phyloP scores from a whole-genome alignment of 2,797 vertebrate species.

The Epinephelus malabaricus region DNA sequence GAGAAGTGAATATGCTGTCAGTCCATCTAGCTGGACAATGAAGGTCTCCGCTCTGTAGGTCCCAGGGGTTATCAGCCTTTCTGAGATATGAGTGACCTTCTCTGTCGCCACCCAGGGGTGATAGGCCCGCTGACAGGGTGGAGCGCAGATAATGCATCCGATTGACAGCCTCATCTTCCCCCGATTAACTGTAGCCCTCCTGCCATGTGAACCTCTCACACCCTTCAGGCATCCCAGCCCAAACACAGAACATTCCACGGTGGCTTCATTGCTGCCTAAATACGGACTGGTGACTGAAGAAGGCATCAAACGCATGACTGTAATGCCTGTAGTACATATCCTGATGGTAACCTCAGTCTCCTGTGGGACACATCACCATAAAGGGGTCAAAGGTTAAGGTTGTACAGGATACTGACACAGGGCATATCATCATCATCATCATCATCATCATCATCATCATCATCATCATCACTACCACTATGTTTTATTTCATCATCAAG shows the following conservation, averaged over 20 bases:
- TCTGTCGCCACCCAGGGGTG: constrained; percentile 81
- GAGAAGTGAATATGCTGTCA: constrained; percentile 39
- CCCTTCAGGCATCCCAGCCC: constrained; percentile 20
- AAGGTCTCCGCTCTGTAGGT: constrained; percentile 59
- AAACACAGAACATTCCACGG: constrained; percentile 55
- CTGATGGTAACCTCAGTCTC: not conserved
- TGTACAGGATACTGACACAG: not conserved
- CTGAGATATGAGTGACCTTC: constrained; percentile 79
- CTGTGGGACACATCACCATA: not conserved
- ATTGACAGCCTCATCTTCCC: constrained; percentile 72
- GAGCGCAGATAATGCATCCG: constrained; percentile 78
- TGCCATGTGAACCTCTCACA: constrained; percentile 30
- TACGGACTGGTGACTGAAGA: constrained; percentile 52
- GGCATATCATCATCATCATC: not conserved
- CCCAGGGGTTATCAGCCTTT: constrained; percentile 80
- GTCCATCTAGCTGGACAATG: constrained; percentile 44
- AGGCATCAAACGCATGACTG: constrained; percentile 20
- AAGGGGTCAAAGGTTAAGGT: constrained; percentile 29
- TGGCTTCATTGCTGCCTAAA: constrained; percentile 25
- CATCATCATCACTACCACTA: not conserved
- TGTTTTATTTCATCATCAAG: not conserved
- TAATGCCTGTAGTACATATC: not conserved
- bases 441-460: not conserved
- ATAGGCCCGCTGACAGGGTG: constrained; percentile 75
- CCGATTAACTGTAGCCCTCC: constrained; percentile 12